Evolutionary conservation across 2,113 vertebrate species (phyloP), one percentile per base, ranked within the genome.

Genomic region (Greenwoodochromis staneri): DNA sequence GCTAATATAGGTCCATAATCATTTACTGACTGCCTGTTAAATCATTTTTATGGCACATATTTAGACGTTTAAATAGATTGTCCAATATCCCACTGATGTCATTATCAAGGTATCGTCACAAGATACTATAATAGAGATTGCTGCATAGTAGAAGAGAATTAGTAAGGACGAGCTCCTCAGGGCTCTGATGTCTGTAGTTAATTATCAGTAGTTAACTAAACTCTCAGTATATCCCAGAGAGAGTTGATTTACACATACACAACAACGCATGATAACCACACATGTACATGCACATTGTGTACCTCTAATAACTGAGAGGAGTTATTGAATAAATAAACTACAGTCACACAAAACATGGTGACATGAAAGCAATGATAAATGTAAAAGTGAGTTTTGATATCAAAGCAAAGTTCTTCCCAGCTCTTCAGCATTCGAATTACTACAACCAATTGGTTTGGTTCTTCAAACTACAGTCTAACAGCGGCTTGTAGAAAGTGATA

Each of bases 401-500:
- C 19, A 86, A 57, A 86, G 38, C 9, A 84, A 12, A 29, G 55
- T 84, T 45, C 59, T 63, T 76, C 34, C 27, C 19, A 69, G 78
- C 45, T 49, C 47, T 27, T 31, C 57, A 69, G 31, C 61, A 61
- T n/a, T 86, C 42, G 54, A 84, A 31, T 76, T 83, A 31, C 36
- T 40, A 9, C 3, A 63, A 86, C 36, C 49, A 34, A 90, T 87
- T 86, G 51, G 16, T 11, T 19, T 40, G 61, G 17, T 40, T 69
- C 80, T 81, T 85, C 63, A 36, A 36, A 86, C 85, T 82, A 81
- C 85, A 82, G 85, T 51, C 88, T 54, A 78, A 84, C 88, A 90
- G 87, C 87, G 29, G 85, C 87, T 88, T 87, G 73, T 89, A 87
- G 93, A 91, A 92, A 63, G 88, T 94, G 93, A 95, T 89, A 92